Evolutionary conservation across 1,140 invertebrate genomes (phyloP), one percentile per base, ranked within the genome.

Genomic region (Magallana gigas): DNA sequence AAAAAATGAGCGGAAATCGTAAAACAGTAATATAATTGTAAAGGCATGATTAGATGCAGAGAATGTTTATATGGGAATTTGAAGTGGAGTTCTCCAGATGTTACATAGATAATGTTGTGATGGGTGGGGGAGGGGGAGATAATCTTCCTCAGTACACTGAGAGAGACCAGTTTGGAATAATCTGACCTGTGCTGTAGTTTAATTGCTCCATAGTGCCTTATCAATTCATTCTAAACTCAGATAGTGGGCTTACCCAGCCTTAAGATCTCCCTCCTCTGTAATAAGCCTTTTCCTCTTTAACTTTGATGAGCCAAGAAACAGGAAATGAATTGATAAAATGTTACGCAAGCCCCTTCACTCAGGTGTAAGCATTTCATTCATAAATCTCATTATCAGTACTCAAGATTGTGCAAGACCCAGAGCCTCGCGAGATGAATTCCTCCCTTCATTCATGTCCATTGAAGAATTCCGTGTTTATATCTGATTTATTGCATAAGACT

Each of bases 261-360:
- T 71, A 71, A 71, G 18, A 76, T 76, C 23, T 76, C 68, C 68
- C 68, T 76, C 8, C 18, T 29, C 29, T 29, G 68, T 76, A 76
- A 76, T 76, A 76, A 76, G 68, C 23, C 68, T 76, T 11, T 76
- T 76, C 68, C 68, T 76, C 68, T 76, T 76, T 76, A 76, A 76
- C 68, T 76, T 76, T 76, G 68, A 76, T 76, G 68, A 76, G 68
- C 68, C 68, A 23, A 18, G 68, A 76, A 76, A 76, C 68, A 76
- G 68, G 68, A 76, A 76, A 76, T 76, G 68, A 76, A 76, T 76
- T 76, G 68, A 76, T 76, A 76, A 76, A 76, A 76, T 76, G 68
- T 76, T 76, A 76, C 23, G 68, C 68, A 76, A 76, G 68, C 68
- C 68, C 9, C 68, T 76, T 29, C 68, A 29, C 23, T 76, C 68